Evolutionary conservation across 2,888 invertebrate species (phyloP).

Genomic region (Ophonus ardosiacus): DNA sequence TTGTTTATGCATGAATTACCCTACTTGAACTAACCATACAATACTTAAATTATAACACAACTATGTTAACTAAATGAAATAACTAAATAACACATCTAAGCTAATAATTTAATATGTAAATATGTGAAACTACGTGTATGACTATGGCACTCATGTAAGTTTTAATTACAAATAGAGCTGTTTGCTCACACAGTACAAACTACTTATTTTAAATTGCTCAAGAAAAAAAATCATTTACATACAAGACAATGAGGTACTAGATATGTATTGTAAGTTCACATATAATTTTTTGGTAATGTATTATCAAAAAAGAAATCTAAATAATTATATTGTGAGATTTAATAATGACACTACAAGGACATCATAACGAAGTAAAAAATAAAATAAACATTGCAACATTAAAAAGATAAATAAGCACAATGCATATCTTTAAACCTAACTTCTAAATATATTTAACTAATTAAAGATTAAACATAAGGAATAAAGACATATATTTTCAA

Average conservation of each 20-base stretch:
- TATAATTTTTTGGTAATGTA: slow-evolving; percentile 20
- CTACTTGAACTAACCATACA: slow-evolving; percentile 2
- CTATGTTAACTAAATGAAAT: slow-evolving; percentile 3
- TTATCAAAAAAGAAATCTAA: slow-evolving; percentile 12
- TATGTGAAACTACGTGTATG: slow-evolving; percentile 23
- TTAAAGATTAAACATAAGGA: too few species aligned
- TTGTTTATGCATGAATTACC: background rate
- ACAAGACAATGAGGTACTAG: slow-evolving; percentile 3
- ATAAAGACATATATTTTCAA: too few species aligned
- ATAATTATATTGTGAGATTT: background rate
- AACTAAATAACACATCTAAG: slow-evolving; percentile 9
- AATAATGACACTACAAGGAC: background rate
- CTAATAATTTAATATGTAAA: slow-evolving; percentile 36
- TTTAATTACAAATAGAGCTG: slow-evolving; percentile 32
- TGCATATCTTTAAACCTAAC: too few species aligned
- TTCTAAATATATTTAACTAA: too few species aligned
- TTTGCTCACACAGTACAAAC: slow-evolving; percentile 2
- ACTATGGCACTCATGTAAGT: slow-evolving; percentile 20
- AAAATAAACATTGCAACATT: too few species aligned
- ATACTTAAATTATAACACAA: background rate
- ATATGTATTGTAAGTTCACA: slow-evolving; percentile 9
- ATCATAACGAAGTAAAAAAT: background rate
- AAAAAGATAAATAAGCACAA: too few species aligned
- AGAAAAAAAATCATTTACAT: slow-evolving; percentile 10
- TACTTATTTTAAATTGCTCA: slow-evolving; percentile 4